Evolutionary conservation across 1,140 invertebrate species (phyloP).

Genomic region (Lasioglossum baleicum): DNA sequence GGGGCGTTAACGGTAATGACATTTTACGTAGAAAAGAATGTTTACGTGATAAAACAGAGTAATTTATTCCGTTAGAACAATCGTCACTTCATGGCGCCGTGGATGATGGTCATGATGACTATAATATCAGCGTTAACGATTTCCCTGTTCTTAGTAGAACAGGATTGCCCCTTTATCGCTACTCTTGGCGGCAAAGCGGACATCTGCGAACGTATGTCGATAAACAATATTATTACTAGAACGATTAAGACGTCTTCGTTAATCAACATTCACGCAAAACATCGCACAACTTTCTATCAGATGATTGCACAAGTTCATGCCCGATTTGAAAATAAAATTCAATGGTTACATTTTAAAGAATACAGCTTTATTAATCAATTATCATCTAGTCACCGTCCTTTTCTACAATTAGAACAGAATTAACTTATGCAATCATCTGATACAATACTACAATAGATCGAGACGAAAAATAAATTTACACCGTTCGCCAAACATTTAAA

Average conservation of each 20-base stretch:
- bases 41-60: slow-evolving; percentile 16
- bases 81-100: slow-evolving; percentile 78
- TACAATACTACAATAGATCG: too few relatives aligned
- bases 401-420: too few relatives aligned
- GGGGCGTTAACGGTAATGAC: slow-evolving; percentile 77
- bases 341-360: too few relatives aligned
- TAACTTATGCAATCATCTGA: too few relatives aligned
- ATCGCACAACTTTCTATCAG: too few relatives aligned
- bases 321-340: too few relatives aligned
- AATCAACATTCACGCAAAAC: background rate
- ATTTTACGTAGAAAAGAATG: slow-evolving; percentile 11
- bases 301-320: too few relatives aligned
- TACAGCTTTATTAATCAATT: too few relatives aligned
- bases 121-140: slow-evolving; percentile 73
- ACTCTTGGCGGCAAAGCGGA: slow-evolving; percentile 70
- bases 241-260: background rate
- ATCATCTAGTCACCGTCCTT: too few relatives aligned
- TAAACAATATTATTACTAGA: background rate
- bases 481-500: background rate
- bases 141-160: slow-evolving; percentile 72
- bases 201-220: slow-evolving; percentile 72
- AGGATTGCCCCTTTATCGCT: slow-evolving; percentile 72
- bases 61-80: slow-evolving; percentile 71
- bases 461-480: too few relatives aligned
- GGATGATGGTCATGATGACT: slow-evolving; percentile 78